Base-by-base conservation (phyloP, 1,140 invertebrate genomes). In the Armadillidium nasatum region DNA sequence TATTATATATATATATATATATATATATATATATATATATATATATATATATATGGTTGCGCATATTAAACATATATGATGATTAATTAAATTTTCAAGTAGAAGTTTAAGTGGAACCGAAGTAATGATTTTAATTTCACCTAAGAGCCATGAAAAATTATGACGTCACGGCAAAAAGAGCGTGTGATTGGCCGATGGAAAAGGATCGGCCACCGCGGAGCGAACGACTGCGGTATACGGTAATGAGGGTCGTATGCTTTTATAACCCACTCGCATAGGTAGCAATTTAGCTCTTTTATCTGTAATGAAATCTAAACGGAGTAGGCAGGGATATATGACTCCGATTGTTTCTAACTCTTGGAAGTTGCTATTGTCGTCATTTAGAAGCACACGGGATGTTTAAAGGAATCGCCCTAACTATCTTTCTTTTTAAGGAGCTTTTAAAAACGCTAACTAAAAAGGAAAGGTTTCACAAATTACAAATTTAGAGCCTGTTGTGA, bases 331-430 rank as follows among this genome's bases (percentile, higher is more conserved):
- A 60, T 60, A 60, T 60, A 60, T 60, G 50, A 19, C 50, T 60
- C 50, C 50, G 50, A 60, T 60, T 60, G 50, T 60, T 60, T 60
- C 50, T 4, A 60, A 19, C 50, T 60, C 50, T 60, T 60, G 50
- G 50, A 60, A 60, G 50, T 7, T 19, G 50, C 50, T 19, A 60
- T 60, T 60, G 50, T 60, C 50, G 50, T 19, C 50, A 19, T 60
- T 60, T 15, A 60, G 50, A 60, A 60, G 50, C 11, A 60, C 50
- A 60, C 11, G 50, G 19, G 50, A 19, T 15, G 19, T 13, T 50
- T 33, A 33, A 33, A 33, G 6, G 33, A 33, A 33, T 33, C 33
- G 33, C 33, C 33, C 50, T 60, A 13, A 15, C 50, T 60, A 15
- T 60, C 50, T 60, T 7, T 60, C 50, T 60, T 19, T 15, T 13